A percentile compares a stretch with the other conserved stretches of the same genome.
These are phyloP conservation scores for Athene noctua DNA, from an alignment of 2,113 vertebrate species.

Conservation along the genomic window DNA sequence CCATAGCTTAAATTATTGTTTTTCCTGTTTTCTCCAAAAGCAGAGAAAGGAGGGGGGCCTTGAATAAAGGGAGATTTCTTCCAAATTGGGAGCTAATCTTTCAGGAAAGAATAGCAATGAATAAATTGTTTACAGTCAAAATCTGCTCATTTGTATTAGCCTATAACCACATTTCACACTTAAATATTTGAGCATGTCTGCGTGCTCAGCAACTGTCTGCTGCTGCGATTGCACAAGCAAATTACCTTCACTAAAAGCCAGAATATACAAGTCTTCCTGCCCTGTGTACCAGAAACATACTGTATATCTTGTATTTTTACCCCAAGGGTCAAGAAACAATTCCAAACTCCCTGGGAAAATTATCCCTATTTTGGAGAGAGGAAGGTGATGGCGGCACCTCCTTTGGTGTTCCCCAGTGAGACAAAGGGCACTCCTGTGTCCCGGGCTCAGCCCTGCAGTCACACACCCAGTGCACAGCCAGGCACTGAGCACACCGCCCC, in stretches of 20 bases:
- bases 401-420: fast-evolving
- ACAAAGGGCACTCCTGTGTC: fast-evolving
- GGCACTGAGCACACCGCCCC: background rate
- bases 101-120: background rate
- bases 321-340: background rate
- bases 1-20: background rate
- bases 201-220: background rate
- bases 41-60: background rate
- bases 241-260: fast-evolving
- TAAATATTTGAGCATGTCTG: background rate
- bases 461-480: fast-evolving
- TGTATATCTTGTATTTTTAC: background rate
- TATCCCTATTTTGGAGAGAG: background rate
- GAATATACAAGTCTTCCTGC: background rate
- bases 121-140: background rate
- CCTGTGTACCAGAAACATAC: background rate
- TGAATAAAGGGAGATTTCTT: background rate
- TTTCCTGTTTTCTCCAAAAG: background rate
- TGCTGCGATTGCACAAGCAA: background rate
- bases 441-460: background rate
- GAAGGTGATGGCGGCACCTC: background rate
- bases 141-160: background rate
- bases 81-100: background rate
- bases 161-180: background rate
- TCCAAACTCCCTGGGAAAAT: background rate